Evolutionary conservation across 2,113 vertebrate species (phyloP).

Genomic region (Hydrolagus affinis): DNA sequence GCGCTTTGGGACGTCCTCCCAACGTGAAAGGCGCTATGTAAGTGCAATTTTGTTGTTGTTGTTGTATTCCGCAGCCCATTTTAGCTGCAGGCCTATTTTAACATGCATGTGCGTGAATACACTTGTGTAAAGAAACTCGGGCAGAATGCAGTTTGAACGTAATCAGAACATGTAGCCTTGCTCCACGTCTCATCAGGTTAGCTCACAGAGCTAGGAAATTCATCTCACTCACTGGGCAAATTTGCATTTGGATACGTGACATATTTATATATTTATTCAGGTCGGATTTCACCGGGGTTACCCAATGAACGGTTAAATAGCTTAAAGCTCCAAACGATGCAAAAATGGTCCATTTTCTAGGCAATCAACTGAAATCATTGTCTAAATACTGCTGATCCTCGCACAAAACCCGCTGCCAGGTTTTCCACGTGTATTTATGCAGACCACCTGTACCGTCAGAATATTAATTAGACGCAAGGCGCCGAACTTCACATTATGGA

Average conservation of each 20-base stretch:
- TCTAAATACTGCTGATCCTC: background rate
- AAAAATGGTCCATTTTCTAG: background rate
- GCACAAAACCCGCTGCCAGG: background rate
- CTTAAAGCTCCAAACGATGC: background rate
- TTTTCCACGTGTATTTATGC: background rate
- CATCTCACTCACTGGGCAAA: background rate
- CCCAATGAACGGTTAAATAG: constrained; percentile 16
- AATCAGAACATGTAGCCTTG: no score
- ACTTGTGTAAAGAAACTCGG: no score
- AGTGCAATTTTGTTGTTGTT: no score
- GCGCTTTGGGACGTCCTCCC: no score
- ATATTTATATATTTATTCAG: no score
- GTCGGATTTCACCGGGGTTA: no score
- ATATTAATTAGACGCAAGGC: constrained; percentile 17
- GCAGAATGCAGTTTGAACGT: no score
- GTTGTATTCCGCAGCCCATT: no score
- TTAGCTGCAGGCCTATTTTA: no score
- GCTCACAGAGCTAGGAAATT: background rate
- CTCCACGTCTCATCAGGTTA: no score
- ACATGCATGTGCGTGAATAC: no score
- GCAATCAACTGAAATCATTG: background rate
- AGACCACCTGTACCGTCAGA: constrained; percentile 4
- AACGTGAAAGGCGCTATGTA: no score
- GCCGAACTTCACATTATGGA: background rate
- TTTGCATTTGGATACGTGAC: background rate